Conservation (phyloP, 1,140 invertebrate genomes). For the honey bee (Apis mellifera) region DNA sequence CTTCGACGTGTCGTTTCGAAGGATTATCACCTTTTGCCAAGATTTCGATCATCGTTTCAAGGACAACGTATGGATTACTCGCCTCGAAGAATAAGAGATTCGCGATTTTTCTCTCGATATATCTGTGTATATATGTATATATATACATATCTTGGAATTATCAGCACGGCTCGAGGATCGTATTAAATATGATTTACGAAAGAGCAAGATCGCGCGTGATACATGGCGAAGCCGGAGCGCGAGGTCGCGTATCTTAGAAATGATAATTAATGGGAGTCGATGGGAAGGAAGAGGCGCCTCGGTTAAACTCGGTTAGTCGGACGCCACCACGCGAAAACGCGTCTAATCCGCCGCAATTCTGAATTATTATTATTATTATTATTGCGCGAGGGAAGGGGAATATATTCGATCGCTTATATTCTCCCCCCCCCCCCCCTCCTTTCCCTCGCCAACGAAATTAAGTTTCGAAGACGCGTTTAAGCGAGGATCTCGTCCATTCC, state of each 20-base stretch:
- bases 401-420: not conserved
- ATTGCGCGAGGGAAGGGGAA: not conserved
- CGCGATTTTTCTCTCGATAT: too few relatives aligned
- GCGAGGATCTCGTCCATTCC: too few relatives aligned
- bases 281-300: not conserved
- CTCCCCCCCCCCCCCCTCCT: too few relatives aligned
- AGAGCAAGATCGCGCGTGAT: not conserved
- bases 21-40: too few relatives aligned
- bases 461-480: too few relatives aligned
- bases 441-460: too few relatives aligned
- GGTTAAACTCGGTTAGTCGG: slow-evolving; percentile 50
- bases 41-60: too few relatives aligned
- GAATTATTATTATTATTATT: too few relatives aligned
- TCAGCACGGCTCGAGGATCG: not conserved
- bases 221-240: not conserved
- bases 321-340: slow-evolving; percentile 3
- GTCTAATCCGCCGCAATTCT: slow-evolving; percentile 48
- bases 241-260: not conserved
- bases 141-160: not conserved
- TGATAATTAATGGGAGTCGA: slow-evolving; percentile 40
- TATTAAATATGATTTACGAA: slow-evolving; percentile 39
- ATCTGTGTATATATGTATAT: too few relatives aligned
- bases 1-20: too few relatives aligned
- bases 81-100: too few relatives aligned
- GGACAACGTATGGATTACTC: too few relatives aligned